Evolutionary conservation across 2,797 vertebrate genomes (phyloP).

Genomic region (Acanthurus tractus): DNA sequence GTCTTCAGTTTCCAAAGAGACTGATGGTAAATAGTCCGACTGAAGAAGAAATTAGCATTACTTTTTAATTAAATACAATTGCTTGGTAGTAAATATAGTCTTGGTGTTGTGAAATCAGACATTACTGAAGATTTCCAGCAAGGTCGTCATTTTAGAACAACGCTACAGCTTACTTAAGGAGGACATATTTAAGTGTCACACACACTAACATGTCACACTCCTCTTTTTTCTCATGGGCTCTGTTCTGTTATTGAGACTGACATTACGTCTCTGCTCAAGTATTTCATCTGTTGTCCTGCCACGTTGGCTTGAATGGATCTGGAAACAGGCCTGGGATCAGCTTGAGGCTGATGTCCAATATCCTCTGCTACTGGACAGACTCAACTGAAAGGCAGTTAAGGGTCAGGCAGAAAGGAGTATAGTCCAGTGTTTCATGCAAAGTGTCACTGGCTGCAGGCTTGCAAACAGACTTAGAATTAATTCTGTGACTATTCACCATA

Average conservation of each 20-base stretch:
- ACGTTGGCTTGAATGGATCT: slow-evolving; percentile 53
- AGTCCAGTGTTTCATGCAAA: slow-evolving; percentile 16
- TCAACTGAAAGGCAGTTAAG: slow-evolving; percentile 57
- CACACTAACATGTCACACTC: slow-evolving; percentile 25
- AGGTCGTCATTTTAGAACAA: slow-evolving; percentile 20
- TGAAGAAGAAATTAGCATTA: not conserved
- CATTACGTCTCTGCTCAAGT: slow-evolving; percentile 49
- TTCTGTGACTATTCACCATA: slow-evolving; percentile 7
- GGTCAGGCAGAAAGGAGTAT: slow-evolving; percentile 37
- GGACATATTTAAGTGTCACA: slow-evolving; percentile 18
- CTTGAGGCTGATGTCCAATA: slow-evolving; percentile 50
- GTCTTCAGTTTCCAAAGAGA: slow-evolving; percentile 8
- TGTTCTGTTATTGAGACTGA: slow-evolving; percentile 45
- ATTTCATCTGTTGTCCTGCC: slow-evolving; percentile 71
- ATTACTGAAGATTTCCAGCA: slow-evolving; percentile 12
- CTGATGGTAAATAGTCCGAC: slow-evolving; percentile 10
- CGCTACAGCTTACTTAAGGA: slow-evolving; percentile 26
- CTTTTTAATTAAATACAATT: slow-evolving; percentile 18
- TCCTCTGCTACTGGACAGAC: slow-evolving; percentile 44
- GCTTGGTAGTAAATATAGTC: slow-evolving; percentile 19
- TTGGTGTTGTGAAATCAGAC: slow-evolving; percentile 27
- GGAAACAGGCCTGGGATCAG: slow-evolving; percentile 54
- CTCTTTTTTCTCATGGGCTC: slow-evolving; percentile 14
- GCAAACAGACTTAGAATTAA: slow-evolving; percentile 4
- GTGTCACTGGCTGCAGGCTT: slow-evolving; percentile 10